A percentile compares a stretch with the other conserved stretches of the same genome.
These are phyloP conservation scores for Drosophila jambulina DNA, from an alignment of 1,140 invertebrate species.

Conservation along the genomic window DNA sequence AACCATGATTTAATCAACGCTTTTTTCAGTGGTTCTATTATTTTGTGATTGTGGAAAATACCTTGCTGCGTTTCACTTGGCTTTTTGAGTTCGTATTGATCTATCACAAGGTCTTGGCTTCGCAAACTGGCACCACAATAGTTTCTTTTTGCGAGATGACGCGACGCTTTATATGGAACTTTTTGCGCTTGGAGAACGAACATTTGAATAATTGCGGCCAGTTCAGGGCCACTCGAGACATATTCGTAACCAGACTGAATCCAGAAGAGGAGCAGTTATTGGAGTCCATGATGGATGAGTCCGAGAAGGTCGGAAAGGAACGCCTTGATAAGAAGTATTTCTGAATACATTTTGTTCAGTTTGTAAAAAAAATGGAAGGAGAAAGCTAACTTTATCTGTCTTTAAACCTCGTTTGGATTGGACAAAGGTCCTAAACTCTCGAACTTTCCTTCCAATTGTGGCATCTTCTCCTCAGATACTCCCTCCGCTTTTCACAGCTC, in stretches of 20 bases:
- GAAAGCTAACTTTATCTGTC: neutral
- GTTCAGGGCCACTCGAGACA: conserved; percentile 60
- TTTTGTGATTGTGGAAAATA: conserved; percentile 98
- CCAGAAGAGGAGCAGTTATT: conserved; percentile 18
- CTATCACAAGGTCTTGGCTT: conserved; percentile 85
- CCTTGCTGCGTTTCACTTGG: conserved; percentile 97
- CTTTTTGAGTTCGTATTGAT: conserved; percentile 92
- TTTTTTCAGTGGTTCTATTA: conserved; percentile 93
- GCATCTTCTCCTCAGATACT: neutral
- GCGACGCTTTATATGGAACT: conserved; percentile 71
- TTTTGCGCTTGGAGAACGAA: conserved; percentile 66
- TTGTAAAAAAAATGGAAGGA: neutral
- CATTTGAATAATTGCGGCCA: conserved; percentile 67
- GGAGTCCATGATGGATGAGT: conserved; percentile 38
- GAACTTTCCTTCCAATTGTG: neutral
- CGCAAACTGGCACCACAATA: conserved; percentile 40
- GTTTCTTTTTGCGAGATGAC: conserved; percentile 44
- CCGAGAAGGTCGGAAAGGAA: neutral
- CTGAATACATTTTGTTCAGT: neutral
- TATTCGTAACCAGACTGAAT: conserved; percentile 38
- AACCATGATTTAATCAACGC: neutral
- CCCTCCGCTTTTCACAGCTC: neutral
- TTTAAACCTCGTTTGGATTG: neutral
- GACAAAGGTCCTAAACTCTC: neutral
- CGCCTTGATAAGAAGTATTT: conserved; percentile 39